Base-by-base conservation (phyloP, 2,888 invertebrate genomes). In the Dascillus cervinus region DNA sequence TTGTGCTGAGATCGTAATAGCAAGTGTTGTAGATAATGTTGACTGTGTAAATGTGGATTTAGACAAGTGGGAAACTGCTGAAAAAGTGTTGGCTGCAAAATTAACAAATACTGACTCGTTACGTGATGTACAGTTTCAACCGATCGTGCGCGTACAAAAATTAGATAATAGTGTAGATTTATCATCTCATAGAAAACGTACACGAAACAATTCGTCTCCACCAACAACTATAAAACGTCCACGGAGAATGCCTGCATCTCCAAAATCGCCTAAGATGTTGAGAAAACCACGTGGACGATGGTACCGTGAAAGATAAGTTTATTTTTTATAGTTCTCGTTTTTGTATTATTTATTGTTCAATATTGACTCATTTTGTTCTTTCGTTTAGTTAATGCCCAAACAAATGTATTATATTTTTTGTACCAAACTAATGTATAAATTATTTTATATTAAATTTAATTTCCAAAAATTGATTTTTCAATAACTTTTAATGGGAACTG, bases 121-220 rank as follows among this genome's bases (percentile, higher is more conserved):
- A 23, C 60, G 33, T 53, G 64, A 38, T 52, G 57, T 64, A 11
- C 72, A 73, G 53, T 67, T 75, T 53, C 78, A 79, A 56, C 79
- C 79, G 0, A 74, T 76, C 37, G 79, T 81, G 46, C 67, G 77
- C 6, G 77, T 80, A 44, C 74, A 77, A 54, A 74, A 79, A 42
- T 72, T 79, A 46, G 77, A 77, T 41, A 64, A 60, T 43, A 61
- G 61, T 8, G 41, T 37, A 4, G 23, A 31, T 15, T 32, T 33
- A 17, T 39, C 44, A 36, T 31, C 31, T 14, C 29, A 27, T 19
- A 44, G 43, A 22, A 46, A 51, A 36, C 44, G 46, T n/a, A 29
- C 47, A 26, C 39, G 46, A 8, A 47, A 47, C 29, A 49, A 46
- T 21, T 37, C 50, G 23, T 44, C 52, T n/a, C 49, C 51, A 4